Evolutionary conservation across 2,797 vertebrate species (phyloP).

Genomic region (Meriones psammophilus): DNA sequence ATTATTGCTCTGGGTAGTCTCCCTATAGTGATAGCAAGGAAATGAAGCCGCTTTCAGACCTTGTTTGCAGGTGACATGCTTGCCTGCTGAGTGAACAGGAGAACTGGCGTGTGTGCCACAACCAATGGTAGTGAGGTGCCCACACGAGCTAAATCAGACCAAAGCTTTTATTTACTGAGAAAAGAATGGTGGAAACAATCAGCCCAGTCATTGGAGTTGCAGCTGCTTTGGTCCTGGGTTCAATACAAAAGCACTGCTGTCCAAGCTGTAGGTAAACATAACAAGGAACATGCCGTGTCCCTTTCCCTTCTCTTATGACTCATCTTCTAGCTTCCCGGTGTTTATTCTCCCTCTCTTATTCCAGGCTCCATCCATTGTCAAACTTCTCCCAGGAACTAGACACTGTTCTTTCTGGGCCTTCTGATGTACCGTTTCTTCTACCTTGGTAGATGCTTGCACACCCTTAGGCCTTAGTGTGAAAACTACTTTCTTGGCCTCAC

Average conservation of each 20-base stretch:
- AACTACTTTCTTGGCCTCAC: background rate
- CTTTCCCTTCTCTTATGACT: conserved; percentile 38
- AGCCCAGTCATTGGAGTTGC: background rate
- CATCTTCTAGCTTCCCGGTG: background rate
- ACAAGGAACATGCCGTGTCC: background rate
- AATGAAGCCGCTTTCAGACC: background rate
- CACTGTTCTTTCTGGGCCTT: background rate
- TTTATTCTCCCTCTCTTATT: background rate
- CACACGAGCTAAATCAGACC: background rate
- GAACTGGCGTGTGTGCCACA: background rate
- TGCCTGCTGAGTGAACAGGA: conserved; percentile 23
- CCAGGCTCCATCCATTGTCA: background rate
- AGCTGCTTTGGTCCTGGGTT: background rate
- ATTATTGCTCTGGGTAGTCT: conserved; percentile 41
- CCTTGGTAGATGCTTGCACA: background rate
- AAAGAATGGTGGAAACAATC: conserved; percentile 45
- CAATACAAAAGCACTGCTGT: background rate
- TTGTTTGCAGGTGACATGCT: conserved; percentile 19
- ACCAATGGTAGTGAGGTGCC: background rate
- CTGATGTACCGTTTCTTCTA: background rate
- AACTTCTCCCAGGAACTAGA: background rate
- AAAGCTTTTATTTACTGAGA: background rate
- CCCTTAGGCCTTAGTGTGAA: background rate
- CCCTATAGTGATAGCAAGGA: background rate
- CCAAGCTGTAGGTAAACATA: conserved; percentile 54